Percentiles rank a stretch among this genome's conserved stretches.
Evolutionary conservation across 2,797 vertebrate species (phyloP).

Genomic region (Cossypha dichroa): DNA sequence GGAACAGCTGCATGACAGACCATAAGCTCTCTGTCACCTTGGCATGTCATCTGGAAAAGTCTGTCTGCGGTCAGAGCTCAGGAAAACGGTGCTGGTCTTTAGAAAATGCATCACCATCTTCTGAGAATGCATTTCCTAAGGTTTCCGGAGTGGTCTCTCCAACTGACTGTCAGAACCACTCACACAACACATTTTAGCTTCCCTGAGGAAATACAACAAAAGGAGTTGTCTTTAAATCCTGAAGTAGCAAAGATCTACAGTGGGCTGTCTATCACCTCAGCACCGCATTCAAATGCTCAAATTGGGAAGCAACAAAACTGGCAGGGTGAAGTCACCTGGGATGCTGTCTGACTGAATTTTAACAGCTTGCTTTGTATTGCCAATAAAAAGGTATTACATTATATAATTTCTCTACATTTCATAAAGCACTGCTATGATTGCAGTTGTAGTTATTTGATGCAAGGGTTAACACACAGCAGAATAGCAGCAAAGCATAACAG

Average conservation of each 20-base stretch:
- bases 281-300: neutral
- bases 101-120: neutral
- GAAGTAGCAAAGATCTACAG: neutral
- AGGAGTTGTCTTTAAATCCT: neutral
- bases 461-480: neutral
- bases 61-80: neutral
- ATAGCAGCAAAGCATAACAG: neutral
- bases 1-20: neutral
- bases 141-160: neutral
- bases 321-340: neutral
- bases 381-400: neutral
- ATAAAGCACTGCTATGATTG: neutral
- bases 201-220: neutral
- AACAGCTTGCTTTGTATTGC: neutral
- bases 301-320: neutral
- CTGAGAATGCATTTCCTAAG: fast-evolving
- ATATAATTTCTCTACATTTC: neutral
- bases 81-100: neutral
- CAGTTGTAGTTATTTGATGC: neutral
- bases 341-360: neutral
- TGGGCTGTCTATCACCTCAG: neutral
- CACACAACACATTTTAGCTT: neutral
- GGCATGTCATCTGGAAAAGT: neutral
- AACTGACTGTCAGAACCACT: neutral
- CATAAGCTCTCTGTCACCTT: neutral